Conservation (phyloP, 2,113 vertebrate genomes). For the Ceratotherium simum region DNA sequence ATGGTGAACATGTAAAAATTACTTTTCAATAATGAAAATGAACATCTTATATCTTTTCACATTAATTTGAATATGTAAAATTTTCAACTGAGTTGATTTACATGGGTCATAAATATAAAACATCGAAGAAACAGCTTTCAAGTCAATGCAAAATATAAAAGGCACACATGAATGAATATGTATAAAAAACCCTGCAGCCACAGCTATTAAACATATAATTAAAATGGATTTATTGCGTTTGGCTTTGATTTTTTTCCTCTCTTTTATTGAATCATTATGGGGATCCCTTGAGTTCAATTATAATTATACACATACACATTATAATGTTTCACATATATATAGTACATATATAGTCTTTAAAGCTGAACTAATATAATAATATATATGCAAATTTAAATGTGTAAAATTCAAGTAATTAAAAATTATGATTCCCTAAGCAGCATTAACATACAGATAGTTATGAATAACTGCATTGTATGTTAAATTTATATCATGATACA, state of each 20-base stretch:
- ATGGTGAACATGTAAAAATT: constrained; percentile 73
- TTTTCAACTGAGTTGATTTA: constrained; percentile 82
- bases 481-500: constrained; percentile 52
- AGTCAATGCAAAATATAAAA: constrained; percentile 84
- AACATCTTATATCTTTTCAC: constrained; percentile 78
- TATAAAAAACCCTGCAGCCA: constrained; percentile 77
- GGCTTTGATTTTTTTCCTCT: constrained; percentile 77
- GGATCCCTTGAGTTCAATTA: constrained; percentile 81
- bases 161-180: constrained; percentile 79
- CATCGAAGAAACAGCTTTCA: constrained; percentile 81
- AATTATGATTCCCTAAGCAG: constrained; percentile 69
- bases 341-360: constrained; percentile 68
- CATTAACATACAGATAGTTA: constrained; percentile 56
- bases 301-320: constrained; percentile 66
- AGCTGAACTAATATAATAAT: constrained; percentile 66
- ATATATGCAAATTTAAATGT: constrained; percentile 76
- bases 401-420: constrained; percentile 78
- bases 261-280: constrained; percentile 85
- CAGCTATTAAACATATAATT: constrained; percentile 80
- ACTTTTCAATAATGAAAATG: constrained; percentile 77
- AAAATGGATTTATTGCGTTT: constrained; percentile 84
- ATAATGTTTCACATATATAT: constrained; percentile 69
- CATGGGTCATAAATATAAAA: constrained; percentile 82
- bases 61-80: constrained; percentile 81
- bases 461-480: constrained; percentile 48